Base-by-base conservation (phyloP, 1,140 invertebrate genomes). In the Diorhabda carinulata region DNA sequence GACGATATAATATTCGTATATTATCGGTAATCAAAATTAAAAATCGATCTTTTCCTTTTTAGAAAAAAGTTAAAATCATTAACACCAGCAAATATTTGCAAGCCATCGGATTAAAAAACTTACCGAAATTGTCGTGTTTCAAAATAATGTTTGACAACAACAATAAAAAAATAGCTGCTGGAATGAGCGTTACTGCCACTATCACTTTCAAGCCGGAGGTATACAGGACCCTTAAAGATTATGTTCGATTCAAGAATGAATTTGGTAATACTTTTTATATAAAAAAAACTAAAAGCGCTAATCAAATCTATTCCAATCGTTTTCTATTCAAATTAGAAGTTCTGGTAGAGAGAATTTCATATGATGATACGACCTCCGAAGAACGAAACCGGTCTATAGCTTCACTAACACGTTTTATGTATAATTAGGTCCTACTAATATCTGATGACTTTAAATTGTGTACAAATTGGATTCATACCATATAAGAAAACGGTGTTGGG, bases 121-220 rank as follows among this genome's bases (percentile, higher is more conserved):
- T 64, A 44, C 72, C 74, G 40, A 70, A 66, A 41, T 58, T 43
- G 5, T 40, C 59, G 2, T 66, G 42, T 8, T 74, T 78, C 61
- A 63, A 7, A 6, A 45, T 77, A 52, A 43, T 44, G 0, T 69
- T 72, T 9, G 57, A 71, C 1, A 41, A 47, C 9, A 69, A 52
- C 61, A 52, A 43, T 41, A 74, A 62, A 63, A 76, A 62, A 63
- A 52, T 72, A 41, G 75, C 73, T 62, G 64, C 75, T 45, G 77
- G 77, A 56, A 73, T 78, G 73, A 70, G 67, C 43, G 68, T 70
- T n/a, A 57, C 58, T 2, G 73, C 70, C 7, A 60, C 45, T 6
- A 70, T 78, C 3, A 62, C 64, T 25, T 78, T 72, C 66, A 67
- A 69, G 45, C 71, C 75, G 2, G 57, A 74, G 43, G 57, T 59